These are phyloP conservation scores for Oedothorax gibbosus DNA, from an alignment of 1,140 invertebrate genomes.

Conservation along the genomic window DNA sequence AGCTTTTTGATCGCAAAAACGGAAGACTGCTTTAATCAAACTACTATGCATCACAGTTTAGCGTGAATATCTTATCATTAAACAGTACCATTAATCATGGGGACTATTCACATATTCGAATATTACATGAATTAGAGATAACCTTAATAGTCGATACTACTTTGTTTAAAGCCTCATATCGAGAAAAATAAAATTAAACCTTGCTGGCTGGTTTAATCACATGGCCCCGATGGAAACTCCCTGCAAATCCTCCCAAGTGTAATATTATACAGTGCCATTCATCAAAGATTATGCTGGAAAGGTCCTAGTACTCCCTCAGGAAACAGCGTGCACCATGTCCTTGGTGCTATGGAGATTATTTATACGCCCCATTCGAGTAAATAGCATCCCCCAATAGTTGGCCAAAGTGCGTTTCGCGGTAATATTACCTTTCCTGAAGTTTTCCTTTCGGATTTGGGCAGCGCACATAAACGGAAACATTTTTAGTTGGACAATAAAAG, in stretches of 20 bases:
- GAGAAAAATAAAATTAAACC: constrained; percentile 41
- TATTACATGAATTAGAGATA: constrained; percentile 14
- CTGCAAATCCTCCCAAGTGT: constrained; percentile 24
- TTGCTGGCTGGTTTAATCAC: constrained; percentile 12
- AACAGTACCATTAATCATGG: neutral
- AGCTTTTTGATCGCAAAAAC: neutral
- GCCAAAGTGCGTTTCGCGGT: neutral
- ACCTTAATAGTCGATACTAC: constrained; percentile 19
- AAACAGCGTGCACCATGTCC: neutral
- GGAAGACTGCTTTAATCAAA: neutral
- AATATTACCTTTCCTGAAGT: too few relatives aligned
- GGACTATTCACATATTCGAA: neutral
- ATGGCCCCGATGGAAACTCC: neutral
- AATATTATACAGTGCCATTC: constrained; percentile 42
- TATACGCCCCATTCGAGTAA: constrained; percentile 19
- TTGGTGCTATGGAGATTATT: constrained; percentile 32
- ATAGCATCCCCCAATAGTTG: neutral
- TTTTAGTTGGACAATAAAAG: too few relatives aligned
- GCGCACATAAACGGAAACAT: too few relatives aligned
- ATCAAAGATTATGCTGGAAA: constrained; percentile 13
- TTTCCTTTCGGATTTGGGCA: too few relatives aligned
- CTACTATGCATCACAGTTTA: neutral
- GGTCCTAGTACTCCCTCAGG: constrained; percentile 11
- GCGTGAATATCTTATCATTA: constrained; percentile 19
- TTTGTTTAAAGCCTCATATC: neutral